phyloP scores from a whole-genome alignment of 2,888 invertebrate genomes.

The Myopa tessellatipennis region DNA sequence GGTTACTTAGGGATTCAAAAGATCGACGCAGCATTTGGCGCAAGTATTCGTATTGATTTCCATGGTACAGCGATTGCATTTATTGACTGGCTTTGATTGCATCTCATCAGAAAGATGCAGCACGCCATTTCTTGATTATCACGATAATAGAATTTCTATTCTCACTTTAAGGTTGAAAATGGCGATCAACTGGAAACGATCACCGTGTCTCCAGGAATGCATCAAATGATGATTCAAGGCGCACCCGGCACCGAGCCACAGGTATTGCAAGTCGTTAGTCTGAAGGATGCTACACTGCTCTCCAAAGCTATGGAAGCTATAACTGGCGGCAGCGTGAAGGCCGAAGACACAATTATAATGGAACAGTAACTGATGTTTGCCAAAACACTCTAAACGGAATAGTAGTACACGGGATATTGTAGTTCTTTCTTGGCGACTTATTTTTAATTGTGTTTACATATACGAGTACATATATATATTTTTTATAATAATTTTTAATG shows the following conservation, averaged over 20 bases:
- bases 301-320: slow-evolving; percentile 83
- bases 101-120: background rate
- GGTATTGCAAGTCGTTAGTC: slow-evolving; percentile 83
- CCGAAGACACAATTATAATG: slow-evolving; percentile 73
- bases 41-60: slow-evolving; percentile 14
- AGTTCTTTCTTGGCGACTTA: background rate
- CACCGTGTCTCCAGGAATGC: slow-evolving; percentile 81
- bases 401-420: background rate
- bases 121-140: background rate
- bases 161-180: slow-evolving; percentile 75
- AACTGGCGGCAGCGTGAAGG: slow-evolving; percentile 75
- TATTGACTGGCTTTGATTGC: slow-evolving; percentile 10
- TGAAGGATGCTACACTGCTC: slow-evolving; percentile 85
- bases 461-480: slow-evolving; percentile 31
- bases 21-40: slow-evolving; percentile 15
- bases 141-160: background rate
- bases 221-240: slow-evolving; percentile 85
- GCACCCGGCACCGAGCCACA: slow-evolving; percentile 79
- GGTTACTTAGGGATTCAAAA: slow-evolving; percentile 12
- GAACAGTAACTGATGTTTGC: slow-evolving; percentile 58
- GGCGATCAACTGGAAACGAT: slow-evolving; percentile 81
- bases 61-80: background rate
- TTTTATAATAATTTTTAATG: slow-evolving; percentile 26
- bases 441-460: slow-evolving; percentile 29
- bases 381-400: background rate